Evolutionary conservation across 1,140 invertebrate species (phyloP), one percentile per base, ranked within the genome.

Genomic region (Bombus sibiricus): DNA sequence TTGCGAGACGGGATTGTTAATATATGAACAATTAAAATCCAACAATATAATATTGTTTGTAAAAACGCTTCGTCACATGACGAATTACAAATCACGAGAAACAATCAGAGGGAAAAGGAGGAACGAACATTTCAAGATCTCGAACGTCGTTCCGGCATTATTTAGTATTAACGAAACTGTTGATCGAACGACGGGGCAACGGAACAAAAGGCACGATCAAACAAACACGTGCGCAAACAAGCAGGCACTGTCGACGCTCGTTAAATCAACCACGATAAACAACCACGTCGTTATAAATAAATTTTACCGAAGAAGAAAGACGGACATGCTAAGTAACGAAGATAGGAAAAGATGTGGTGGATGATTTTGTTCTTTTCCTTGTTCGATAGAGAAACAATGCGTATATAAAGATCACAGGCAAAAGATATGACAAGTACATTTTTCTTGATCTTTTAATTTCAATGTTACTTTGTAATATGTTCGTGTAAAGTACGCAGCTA

Each of bases 221-320:
- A 75, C 81, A 75, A 74, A 57, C 82, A 53, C 62, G 74, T 43
- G 62, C 62, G 22, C 81, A 83, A 83, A 83, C 43, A 83, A 37
- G 47, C 13, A 32, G 15, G 32, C 37, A 57, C 25, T 28, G 57
- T 13, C 73, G 74, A 53, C 81, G 59, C n/a, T 83, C 72, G 81
- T 82, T 47, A 59, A 83, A 83, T 83, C 81, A 66, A 62, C 39
- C 72, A n/a, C 37, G 74, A 77, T 53, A 78, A 83, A 83, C 64
- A 77, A 78, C 64, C n/a, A 37, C 28, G 37, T 39, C 28, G 37
- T 72, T 78, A 78, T 69, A 83, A 78, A 83, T 83, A 83, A 83
- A 69, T 76, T 78, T 77, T 78, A 64, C 77, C 34, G n/a, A 59
- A 43, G 25, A 71, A 10, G 2, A 43, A 2, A 39, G 59, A 34